phyloP scores from a whole-genome alignment of 2,797 vertebrate species.

The Hypotaenidia okinawae region DNA sequence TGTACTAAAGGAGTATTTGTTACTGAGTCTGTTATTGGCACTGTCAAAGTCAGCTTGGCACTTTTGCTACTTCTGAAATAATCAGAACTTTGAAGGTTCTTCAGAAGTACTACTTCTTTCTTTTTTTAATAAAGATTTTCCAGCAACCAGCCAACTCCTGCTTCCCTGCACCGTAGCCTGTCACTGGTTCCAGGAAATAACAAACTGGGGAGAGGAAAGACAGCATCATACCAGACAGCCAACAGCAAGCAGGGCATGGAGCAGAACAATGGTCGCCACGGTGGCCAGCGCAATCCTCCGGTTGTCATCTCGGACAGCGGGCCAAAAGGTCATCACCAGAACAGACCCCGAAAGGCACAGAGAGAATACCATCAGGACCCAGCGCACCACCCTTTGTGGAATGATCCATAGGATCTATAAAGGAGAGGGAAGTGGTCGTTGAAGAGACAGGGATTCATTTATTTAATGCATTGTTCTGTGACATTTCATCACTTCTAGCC shows the following conservation, averaged over 20 bases:
- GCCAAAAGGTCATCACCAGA: constrained; percentile 94
- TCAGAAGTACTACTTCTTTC: not conserved
- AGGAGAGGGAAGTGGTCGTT: not conserved
- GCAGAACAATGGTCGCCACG: constrained; percentile 79
- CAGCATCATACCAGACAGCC: constrained; percentile 88
- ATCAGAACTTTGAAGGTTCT: not conserved
- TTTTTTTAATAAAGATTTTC: not conserved
- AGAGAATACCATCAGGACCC: constrained; percentile 87
- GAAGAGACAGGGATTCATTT: not conserved
- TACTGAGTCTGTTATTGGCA: not conserved
- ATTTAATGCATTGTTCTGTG: not conserved
- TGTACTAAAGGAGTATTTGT: not conserved
- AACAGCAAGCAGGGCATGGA: constrained; percentile 90
- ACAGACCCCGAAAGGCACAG: constrained; percentile 92
- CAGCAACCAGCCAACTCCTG: not conserved
- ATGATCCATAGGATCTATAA: constrained; percentile 91
- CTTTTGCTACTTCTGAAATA: not conserved
- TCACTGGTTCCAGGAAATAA: not conserved
- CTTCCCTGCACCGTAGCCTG: accelerated
- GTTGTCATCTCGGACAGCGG: constrained; percentile 91
- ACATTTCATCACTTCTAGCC: not conserved
- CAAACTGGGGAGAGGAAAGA: not conserved
- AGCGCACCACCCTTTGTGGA: constrained; percentile 85
- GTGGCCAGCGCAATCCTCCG: constrained; percentile 84
- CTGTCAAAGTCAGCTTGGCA: not conserved